Evolutionary conservation across 2,888 invertebrate genomes (phyloP), one percentile per base, ranked within the genome.

Genomic region (Ochropleura plecta): DNA sequence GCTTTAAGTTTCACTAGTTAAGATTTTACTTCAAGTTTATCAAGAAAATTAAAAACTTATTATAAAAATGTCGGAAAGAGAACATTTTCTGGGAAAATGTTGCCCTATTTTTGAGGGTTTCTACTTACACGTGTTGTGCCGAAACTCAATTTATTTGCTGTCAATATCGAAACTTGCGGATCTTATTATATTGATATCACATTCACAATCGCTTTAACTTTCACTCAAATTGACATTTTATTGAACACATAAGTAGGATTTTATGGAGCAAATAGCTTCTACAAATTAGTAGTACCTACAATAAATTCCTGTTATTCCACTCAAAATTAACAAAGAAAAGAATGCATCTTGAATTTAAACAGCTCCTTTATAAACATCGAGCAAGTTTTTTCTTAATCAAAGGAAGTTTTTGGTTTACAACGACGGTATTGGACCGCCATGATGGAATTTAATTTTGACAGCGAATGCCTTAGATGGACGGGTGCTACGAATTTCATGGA

Each of bases 401-500:
- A 71, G 59, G 51, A 78, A 68, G 71, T 75, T 78, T 76, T 69
- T 67, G 63, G 65, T 66, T 64, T 63, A 79, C 70, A 63, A 67
- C 72, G 30, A 62, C 46, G 72, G 68, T 76, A 68, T 73, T 71
- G 71, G 70, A 73, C 74, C 71, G 74, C 74, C 68, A 79, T 79
- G 44, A 42, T 44, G 82, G 84, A 86, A 84, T 86, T 85, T 83
- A 88, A 87, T 85, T 86, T 86, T 79, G 88, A 83, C 84, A 83
- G 78, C 55, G 81, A 80, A 86, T 88, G 76, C 78, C 74, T 63
- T 44, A 62, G 60, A 67, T 75, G 81, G 78, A 75, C 77, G 79
- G 73, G 81, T 73, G 84, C 86, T 86, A 85, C 68, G 82, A 87
- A 90, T 91, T 88, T 88, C 88, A 87, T 85, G 86, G 88, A 90